Evolutionary conservation across 2,888 invertebrate genomes (phyloP).

Genomic region (Octodonta nipae): DNA sequence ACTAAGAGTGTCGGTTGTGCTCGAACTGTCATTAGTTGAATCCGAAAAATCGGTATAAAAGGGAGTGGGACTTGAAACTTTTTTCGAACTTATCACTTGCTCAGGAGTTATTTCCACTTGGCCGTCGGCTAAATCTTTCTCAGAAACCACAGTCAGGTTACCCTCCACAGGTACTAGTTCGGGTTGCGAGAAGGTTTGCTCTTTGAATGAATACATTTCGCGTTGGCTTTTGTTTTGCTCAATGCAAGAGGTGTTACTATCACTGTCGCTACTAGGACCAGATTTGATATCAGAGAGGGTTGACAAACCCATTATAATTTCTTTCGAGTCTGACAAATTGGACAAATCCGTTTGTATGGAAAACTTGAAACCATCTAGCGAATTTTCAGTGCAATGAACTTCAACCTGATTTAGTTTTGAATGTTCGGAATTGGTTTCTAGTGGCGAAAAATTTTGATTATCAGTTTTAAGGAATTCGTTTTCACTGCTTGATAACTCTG

Average conservation of each 20-base stretch:
- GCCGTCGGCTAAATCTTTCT: constrained; percentile 30
- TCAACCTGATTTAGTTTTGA: constrained; percentile 14
- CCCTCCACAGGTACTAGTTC: constrained; percentile 39
- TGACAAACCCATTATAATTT: constrained; percentile 16
- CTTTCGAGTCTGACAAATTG: constrained; percentile 16
- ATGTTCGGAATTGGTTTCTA: neutral
- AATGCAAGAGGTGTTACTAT: neutral
- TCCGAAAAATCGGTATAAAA: constrained; percentile 33
- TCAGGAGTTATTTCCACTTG: constrained; percentile 43
- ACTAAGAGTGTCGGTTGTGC: constrained; percentile 5
- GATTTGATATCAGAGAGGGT: constrained; percentile 13
- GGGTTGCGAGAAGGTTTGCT: no score
- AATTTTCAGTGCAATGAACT: constrained; percentile 10
- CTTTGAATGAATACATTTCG: no score
- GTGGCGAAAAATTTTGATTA: no score
- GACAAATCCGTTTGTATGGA: constrained; percentile 23
- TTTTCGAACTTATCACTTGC: constrained; percentile 23
- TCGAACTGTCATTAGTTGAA: constrained; percentile 13
- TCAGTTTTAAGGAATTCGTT: no score
- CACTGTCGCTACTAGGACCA: no score
- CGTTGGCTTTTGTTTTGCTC: neutral
- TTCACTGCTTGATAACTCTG: no score
- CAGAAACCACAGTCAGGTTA: constrained; percentile 43
- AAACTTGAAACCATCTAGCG: constrained; percentile 16
- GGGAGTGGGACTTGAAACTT: constrained; percentile 26